These are phyloP conservation scores for Cochlearius cochlearius DNA, from an alignment of 2,113 vertebrate species.

Conservation along the genomic window DNA sequence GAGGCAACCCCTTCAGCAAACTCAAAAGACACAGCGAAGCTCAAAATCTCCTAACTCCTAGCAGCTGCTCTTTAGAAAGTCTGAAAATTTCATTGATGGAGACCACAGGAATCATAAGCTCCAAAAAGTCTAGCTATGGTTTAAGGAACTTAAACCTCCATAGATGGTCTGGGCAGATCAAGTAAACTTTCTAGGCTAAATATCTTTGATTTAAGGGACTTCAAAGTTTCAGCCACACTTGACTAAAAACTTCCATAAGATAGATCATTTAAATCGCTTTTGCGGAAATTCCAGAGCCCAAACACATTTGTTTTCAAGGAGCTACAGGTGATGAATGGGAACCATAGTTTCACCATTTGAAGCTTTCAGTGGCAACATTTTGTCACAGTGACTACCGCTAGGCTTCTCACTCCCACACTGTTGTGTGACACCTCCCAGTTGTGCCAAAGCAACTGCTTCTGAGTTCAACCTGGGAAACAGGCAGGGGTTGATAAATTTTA, in stretches of 20 bases:
- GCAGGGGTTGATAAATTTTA: neutral
- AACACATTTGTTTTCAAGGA: neutral
- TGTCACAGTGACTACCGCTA: fast-evolving
- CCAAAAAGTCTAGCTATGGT: neutral
- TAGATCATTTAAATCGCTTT: neutral
- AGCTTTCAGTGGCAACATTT: neutral
- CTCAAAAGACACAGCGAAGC: fast-evolving
- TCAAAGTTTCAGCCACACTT: neutral
- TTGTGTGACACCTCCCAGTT: slow-evolving; percentile 8
- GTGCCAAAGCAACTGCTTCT: neutral
- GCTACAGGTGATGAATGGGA: neutral
- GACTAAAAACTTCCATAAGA: neutral
- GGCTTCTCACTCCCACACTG: neutral
- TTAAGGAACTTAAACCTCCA: neutral
- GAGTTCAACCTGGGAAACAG: neutral
- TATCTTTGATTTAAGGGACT: neutral
- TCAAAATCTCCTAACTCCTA: neutral
- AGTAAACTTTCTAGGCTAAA: neutral
- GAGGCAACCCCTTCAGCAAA: neutral
- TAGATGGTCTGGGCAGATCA: neutral
- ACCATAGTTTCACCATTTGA: neutral
- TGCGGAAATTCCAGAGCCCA: neutral
- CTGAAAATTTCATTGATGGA: neutral
- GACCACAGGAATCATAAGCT: neutral
- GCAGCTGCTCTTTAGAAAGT: neutral